These are phyloP conservation scores for Plutella xylostella DNA, from an alignment of 2,888 invertebrate genomes.

Conservation along the genomic window DNA sequence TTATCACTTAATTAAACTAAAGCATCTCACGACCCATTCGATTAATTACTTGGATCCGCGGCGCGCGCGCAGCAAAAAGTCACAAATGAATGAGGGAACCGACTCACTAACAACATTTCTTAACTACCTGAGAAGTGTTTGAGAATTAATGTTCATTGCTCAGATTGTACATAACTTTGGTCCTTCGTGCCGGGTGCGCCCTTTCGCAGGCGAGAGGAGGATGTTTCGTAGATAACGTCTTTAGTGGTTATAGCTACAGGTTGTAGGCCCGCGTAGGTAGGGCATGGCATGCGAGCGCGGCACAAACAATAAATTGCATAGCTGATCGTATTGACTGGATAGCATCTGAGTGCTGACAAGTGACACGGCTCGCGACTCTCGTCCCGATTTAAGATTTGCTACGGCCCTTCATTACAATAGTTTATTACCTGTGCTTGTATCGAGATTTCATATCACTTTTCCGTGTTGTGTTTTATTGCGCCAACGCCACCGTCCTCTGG, in stretches of 20 bases:
- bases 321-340: slow-evolving; percentile 28
- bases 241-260: slow-evolving; percentile 24
- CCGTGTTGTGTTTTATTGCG: too few species aligned
- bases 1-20: slow-evolving; percentile 2
- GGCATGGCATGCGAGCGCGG: slow-evolving; percentile 24
- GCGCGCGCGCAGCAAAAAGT: not conserved
- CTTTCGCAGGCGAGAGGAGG: slow-evolving; percentile 19
- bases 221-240: slow-evolving; percentile 40
- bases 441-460: not conserved
- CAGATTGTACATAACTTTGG: slow-evolving; percentile 7
- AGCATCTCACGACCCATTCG: not conserved
- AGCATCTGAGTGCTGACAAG: slow-evolving; percentile 42
- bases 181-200: not conserved
- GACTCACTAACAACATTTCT: slow-evolving; percentile 5
- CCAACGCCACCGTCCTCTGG: too few species aligned
- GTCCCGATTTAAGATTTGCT: too few species aligned
- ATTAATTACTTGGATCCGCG: not conserved
- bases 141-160: slow-evolving; percentile 11
- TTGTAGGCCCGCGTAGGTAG: slow-evolving; percentile 38
- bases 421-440: not conserved
- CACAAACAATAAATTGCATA: slow-evolving; percentile 40
- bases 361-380: slow-evolving; percentile 4
- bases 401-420: too few species aligned
- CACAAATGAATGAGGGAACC: not conserved
- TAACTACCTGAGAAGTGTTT: slow-evolving; percentile 3